phyloP scores from a whole-genome alignment of 2,888 invertebrate species.

The Anticlea derivata region DNA sequence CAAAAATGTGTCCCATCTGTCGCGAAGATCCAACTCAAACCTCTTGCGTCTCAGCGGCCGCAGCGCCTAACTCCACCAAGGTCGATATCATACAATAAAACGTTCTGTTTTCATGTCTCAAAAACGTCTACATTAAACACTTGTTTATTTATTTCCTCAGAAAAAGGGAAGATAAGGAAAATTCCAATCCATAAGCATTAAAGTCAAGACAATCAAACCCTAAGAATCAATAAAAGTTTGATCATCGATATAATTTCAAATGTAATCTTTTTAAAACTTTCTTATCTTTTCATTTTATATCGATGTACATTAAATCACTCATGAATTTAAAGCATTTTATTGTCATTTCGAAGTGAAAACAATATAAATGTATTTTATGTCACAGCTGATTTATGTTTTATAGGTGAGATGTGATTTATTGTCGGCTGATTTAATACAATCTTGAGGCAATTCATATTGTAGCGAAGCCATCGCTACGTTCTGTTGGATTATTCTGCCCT shows the following conservation, averaged over 20 bases:
- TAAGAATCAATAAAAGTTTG: slow-evolving; percentile 59
- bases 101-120: background rate
- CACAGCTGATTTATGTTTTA: slow-evolving; percentile 79
- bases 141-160: slow-evolving; percentile 13
- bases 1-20: no score
- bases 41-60: no score
- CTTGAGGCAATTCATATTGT: slow-evolving; percentile 49
- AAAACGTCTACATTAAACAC: background rate
- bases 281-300: slow-evolving; percentile 58
- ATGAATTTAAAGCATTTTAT: slow-evolving; percentile 80
- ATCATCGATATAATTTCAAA: slow-evolving; percentile 57
- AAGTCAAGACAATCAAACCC: slow-evolving; percentile 48
- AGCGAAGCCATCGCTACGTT: slow-evolving; percentile 6
- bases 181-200: slow-evolving; percentile 37
- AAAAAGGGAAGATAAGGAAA: slow-evolving; percentile 26
- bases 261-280: slow-evolving; percentile 49
- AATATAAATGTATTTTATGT: slow-evolving; percentile 82
- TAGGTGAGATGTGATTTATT: slow-evolving; percentile 80
- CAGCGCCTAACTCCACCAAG: no score
- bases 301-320: slow-evolving; percentile 73
- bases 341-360: slow-evolving; percentile 79
- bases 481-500: slow-evolving; percentile 6
- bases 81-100: slow-evolving; percentile 8
- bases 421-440: slow-evolving; percentile 69
- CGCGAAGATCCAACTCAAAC: no score